Conservation (phyloP, 2,888 invertebrate genomes). For the Helobdella robusta region DNA sequence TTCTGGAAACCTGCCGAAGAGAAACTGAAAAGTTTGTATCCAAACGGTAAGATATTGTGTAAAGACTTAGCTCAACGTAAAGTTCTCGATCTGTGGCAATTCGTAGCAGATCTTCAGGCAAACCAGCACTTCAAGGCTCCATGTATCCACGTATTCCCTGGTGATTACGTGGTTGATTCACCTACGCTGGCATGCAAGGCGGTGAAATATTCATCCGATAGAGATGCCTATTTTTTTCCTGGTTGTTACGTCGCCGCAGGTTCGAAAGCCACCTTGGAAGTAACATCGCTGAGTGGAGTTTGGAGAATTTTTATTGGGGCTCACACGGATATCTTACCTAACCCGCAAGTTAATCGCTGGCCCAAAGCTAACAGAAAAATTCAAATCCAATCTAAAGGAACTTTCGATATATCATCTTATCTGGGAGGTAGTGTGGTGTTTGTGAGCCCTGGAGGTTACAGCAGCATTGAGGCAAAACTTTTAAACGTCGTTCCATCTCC, state of each 20-base stretch:
- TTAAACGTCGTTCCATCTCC: slow-evolving; percentile 28
- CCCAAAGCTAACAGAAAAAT: slow-evolving; percentile 19
- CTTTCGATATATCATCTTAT: slow-evolving; percentile 23
- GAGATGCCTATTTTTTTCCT: slow-evolving; percentile 28
- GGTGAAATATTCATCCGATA: slow-evolving; percentile 24
- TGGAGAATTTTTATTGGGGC: slow-evolving; percentile 35
- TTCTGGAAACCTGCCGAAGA: slow-evolving; percentile 8
- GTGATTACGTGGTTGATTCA: slow-evolving; percentile 31
- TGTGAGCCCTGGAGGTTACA: slow-evolving; percentile 13
- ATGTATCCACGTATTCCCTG: slow-evolving; percentile 34
- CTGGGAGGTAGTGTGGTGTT: slow-evolving; percentile 32
- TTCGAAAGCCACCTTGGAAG: neutral
- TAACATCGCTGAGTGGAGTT: neutral
- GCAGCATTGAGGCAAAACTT: slow-evolving; percentile 15
- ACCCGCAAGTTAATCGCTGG: slow-evolving; percentile 25
- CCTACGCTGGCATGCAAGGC: slow-evolving; percentile 22
- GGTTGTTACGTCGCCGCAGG: slow-evolving; percentile 33
- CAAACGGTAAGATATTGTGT: neutral
- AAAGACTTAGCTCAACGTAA: neutral
- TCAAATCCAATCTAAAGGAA: neutral
- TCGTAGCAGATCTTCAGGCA: neutral
- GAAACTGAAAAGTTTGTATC: neutral
- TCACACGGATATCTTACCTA: slow-evolving; percentile 34
- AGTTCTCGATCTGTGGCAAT: neutral
- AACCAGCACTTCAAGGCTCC: slow-evolving; percentile 27